Evolutionary conservation across 2,113 vertebrate genomes (phyloP).

Genomic region (Bombycilla garrulus): DNA sequence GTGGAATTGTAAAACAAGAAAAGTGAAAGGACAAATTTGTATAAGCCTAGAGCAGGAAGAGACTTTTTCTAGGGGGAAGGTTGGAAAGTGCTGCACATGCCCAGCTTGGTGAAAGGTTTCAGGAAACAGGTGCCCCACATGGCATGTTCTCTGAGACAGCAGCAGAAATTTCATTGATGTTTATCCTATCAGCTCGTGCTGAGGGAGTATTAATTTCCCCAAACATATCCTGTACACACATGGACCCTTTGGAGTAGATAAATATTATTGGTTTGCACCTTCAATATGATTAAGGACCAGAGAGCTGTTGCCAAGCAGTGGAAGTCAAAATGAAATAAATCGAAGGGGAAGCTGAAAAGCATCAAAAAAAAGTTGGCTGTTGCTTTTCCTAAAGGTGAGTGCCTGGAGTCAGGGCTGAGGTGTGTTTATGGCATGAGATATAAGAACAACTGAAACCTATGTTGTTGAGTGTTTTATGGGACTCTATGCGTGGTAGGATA

Average conservation of each 20-base stretch:
- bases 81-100: background rate
- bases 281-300: background rate
- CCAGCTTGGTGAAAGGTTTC: constrained; percentile 20
- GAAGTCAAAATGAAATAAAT: background rate
- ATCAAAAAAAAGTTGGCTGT: background rate
- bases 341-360: background rate
- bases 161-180: background rate
- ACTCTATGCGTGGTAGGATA: background rate
- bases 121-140: constrained; percentile 15
- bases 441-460: background rate
- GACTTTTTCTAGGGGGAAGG: background rate
- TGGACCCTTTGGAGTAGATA: background rate
- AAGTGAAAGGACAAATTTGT: background rate
- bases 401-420: background rate
- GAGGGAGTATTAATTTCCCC: background rate
- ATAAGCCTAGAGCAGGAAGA: background rate
- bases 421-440: background rate
- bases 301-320: background rate
- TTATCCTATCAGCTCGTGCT: background rate
- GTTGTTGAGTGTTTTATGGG: background rate
- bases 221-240: background rate
- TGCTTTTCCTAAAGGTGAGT: background rate
- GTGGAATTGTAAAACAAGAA: background rate
- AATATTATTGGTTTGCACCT: background rate
- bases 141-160: background rate